Base-by-base conservation (phyloP, 2,888 invertebrate genomes). In the Hirtodrosophila trivittata region DNA sequence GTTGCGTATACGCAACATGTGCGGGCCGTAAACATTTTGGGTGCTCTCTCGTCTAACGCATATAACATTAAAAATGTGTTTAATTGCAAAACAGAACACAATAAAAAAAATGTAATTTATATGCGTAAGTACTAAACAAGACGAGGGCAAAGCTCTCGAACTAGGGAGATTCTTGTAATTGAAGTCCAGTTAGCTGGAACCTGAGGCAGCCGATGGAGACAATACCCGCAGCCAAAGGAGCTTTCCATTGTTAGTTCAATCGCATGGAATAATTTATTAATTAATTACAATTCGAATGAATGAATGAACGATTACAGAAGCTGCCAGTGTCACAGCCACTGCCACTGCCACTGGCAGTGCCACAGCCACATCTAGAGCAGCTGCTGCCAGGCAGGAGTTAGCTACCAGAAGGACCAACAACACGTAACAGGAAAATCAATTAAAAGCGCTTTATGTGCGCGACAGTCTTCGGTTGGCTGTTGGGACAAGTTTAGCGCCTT, bases 261-360 rank as follows among this genome's bases (percentile, higher is more conserved):
- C 77, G 82, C 65, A 81, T 67, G 86, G 84, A 82, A 84, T 86
- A 82, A 86, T 82, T 82, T 82, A 82, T 82, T 82, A 82, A 82
- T 82, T 82, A 82, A 86, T 84, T 82, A 81, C 82, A 77, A 86
- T 86, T 86, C 74, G 77, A 86, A 81, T 85, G 83, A 82, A 86
- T 82, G 84, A 82, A 77, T 86, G 75, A 83, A 83, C 80, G 80
- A 81, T 80, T 80, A 85, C 78, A 41, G 35, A 14, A 47, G 42
- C 46, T 63, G 62, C 63, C 62, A 62, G 28, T 50, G 13, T 49
- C 60, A 51, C 12, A 32, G 41, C 3, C 37, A 37, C 37, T 32
- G 38, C 5, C 9, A 16, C 18, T 12, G 42, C 10, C 1, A 14
- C 14, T n/a, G 62, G 10, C 2, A 18, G 18, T n/a, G 43, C 26